Base-by-base conservation (phyloP, 1,140 invertebrate genomes). In the Pseudomyrmex dendroicus region DNA sequence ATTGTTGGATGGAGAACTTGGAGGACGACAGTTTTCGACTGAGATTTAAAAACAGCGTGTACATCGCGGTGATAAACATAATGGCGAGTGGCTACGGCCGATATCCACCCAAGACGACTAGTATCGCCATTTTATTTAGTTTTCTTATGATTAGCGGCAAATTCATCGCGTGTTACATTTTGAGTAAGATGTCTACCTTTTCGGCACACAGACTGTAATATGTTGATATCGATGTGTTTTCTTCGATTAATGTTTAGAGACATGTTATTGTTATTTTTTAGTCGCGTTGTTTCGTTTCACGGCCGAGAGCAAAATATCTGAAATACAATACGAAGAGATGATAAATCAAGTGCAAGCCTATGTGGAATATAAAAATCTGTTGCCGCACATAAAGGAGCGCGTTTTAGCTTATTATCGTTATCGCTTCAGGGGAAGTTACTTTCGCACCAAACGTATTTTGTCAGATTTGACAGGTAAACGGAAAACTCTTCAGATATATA, bases 301-400 rank as follows among this genome's bases (percentile, higher is more conserved):
- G 56, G 84, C 78, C 0, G 85, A 86, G 2, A 91, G 73, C 52
- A 91, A 91, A 64, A 84, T 84, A 7, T 89, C 93, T 0, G 89
- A 92, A 70, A 82, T 84, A 0, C 92, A 93, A n/a, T 94, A 91
- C 68, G 88, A 92, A 78, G 91, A 94, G 59, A 91, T 92, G 20
- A 89, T 93, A 5, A 91, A 93, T 82, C 92, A 94, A 86, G 57
- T 94, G n/a, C 70, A 73, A 3, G 92, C 93, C n/a, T 94, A 93
- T 44, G 84, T 90, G 0, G 88, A 80, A 15, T 91, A 94, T 54
- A 94, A 94, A 52, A 93, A 94, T 52, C 86, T 94, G 54, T 90
- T 93, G 3, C 15, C 70, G 7, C 88, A 92, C 25, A 94, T 94
- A 86, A 93, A 90, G 25, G 88, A 88, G 68, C 91, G 93, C 54